A percentile compares a stretch with the other conserved stretches of the same genome.
These are phyloP conservation scores for Anabacerthia variegaticeps DNA, from an alignment of 2,797 vertebrate genomes.

Conservation along the genomic window DNA sequence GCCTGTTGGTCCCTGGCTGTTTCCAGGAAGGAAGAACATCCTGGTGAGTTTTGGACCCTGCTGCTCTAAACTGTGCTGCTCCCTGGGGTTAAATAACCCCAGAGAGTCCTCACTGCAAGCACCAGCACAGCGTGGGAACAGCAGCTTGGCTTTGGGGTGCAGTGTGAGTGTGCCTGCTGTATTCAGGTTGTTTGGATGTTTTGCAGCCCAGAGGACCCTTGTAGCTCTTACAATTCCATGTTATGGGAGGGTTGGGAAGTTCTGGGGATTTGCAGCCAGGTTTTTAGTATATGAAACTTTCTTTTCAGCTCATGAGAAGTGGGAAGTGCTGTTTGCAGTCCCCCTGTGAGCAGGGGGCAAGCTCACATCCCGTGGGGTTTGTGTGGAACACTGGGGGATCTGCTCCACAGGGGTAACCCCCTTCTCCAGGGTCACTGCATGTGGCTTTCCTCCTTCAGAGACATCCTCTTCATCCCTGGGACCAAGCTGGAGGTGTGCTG, in stretches of 20 bases:
- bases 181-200: background rate
- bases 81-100: background rate
- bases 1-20: background rate
- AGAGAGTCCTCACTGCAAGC: background rate
- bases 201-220: background rate
- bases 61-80: background rate
- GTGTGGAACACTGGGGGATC: rapidly evolving
- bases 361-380: background rate
- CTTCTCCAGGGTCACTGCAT: background rate
- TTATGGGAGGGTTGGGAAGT: background rate
- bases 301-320: background rate
- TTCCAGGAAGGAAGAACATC: background rate
- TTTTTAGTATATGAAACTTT: background rate
- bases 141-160: background rate
- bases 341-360: rapidly evolving
- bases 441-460: background rate
- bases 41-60: background rate
- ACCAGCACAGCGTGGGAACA: rapidly evolving
- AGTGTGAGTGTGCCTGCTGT: rapidly evolving
- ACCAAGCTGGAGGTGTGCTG: background rate
- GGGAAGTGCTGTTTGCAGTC: background rate
- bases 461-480: background rate
- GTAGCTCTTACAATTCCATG: background rate
- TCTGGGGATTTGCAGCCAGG: rapidly evolving
- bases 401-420: background rate